Evolutionary conservation across 2,113 vertebrate species (phyloP).

Genomic region (Peromyscus californicus): DNA sequence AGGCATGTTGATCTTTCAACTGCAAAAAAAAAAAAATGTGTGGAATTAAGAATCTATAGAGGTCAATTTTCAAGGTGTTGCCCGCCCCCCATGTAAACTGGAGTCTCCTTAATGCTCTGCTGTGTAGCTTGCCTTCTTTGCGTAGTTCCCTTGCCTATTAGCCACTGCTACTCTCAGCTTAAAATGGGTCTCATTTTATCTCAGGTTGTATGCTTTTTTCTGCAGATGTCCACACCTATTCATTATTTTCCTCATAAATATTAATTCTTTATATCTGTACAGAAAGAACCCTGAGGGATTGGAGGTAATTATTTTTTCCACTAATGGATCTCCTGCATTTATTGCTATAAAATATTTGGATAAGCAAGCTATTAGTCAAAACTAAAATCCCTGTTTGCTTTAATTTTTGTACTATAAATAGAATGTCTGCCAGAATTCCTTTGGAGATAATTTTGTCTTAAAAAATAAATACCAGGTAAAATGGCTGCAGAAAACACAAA

Average conservation of each 20-base stretch:
- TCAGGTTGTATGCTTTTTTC: conserved; percentile 40
- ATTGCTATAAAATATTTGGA: conserved; percentile 77
- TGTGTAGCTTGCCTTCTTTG: background rate
- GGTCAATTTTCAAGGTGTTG: conserved; percentile 15
- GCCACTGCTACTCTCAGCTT: background rate
- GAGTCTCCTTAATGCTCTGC: background rate
- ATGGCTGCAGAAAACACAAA: conserved; percentile 46
- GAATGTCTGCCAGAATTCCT: conserved; percentile 58
- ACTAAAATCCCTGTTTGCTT: conserved; percentile 64
- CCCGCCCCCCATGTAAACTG: background rate
- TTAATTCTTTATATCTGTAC: conserved; percentile 64
- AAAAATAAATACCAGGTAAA: conserved; percentile 63
- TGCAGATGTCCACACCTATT: conserved; percentile 57
- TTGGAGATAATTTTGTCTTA: conserved; percentile 54
- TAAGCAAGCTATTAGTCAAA: conserved; percentile 67
- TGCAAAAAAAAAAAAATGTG: background rate
- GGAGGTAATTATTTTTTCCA: conserved; percentile 67
- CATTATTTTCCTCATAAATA: conserved; percentile 69
- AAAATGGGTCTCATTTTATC: conserved; percentile 56
- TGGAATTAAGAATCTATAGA: background rate
- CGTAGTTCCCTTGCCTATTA: conserved; percentile 33
- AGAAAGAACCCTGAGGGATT: conserved; percentile 51
- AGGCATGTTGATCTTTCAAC: background rate
- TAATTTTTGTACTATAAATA: conserved; percentile 71
- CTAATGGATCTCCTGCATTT: conserved; percentile 65